Conservation (phyloP, 2,888 invertebrate species). For the Rhogogaster chlorosoma region DNA sequence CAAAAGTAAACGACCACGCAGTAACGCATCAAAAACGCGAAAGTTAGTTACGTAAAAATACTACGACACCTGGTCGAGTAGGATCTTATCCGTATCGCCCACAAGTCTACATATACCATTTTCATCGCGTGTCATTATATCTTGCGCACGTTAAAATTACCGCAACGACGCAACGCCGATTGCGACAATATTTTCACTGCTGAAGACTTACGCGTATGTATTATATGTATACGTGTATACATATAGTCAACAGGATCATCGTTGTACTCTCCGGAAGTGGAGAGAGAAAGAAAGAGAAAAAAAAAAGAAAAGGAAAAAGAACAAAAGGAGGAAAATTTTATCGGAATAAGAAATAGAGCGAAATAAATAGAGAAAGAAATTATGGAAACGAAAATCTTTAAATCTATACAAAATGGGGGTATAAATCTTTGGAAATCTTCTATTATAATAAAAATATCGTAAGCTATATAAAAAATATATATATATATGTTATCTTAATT, state of each 20-base stretch:
- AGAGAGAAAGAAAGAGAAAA: not conserved
- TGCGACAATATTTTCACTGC: not conserved
- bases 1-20: slow-evolving; percentile 39
- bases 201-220: not conserved
- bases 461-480: not conserved
- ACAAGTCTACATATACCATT: slow-evolving; percentile 19
- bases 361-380: not conserved
- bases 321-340: not conserved
- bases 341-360: not conserved
- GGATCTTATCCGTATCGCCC: slow-evolving; percentile 44
- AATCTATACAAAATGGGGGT: not conserved
- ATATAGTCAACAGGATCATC: not conserved
- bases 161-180: not conserved
- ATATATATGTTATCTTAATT: not conserved
- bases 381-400: not conserved
- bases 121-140: slow-evolving; percentile 26
- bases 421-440: not conserved
- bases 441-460: not conserved
- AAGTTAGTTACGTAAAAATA: slow-evolving; percentile 50
- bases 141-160: slow-evolving; percentile 33
- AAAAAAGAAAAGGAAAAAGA: not conserved
- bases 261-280: not conserved
- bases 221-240: not conserved
- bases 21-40: slow-evolving; percentile 40
- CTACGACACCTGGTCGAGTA: slow-evolving; percentile 47